phyloP scores from a whole-genome alignment of 2,113 vertebrate species.

The Neogobius melanostomus region DNA sequence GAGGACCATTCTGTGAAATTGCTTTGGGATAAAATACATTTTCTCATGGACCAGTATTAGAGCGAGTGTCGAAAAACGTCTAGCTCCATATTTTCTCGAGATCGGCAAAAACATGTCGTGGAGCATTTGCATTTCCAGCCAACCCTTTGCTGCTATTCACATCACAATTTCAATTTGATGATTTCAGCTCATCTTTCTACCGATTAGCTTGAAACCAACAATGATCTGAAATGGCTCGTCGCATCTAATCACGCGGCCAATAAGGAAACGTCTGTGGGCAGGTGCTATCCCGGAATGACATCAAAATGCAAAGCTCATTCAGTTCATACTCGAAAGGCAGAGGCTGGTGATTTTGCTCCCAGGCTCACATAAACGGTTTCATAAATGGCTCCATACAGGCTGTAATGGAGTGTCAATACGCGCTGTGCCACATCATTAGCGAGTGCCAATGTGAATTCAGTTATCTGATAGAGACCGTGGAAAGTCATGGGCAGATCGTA shows the following conservation, averaged over 20 bases:
- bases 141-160: no score
- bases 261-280: background rate
- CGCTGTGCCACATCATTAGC: background rate
- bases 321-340: background rate
- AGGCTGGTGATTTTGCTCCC: background rate
- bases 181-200: no score
- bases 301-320: slow-evolving; percentile 1
- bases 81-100: no score
- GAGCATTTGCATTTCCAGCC: no score
- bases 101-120: no score
- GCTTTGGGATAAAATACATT: background rate
- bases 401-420: background rate
- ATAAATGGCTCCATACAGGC: background rate
- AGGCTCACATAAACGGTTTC: background rate
- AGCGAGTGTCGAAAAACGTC: no score
- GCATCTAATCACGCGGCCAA: background rate
- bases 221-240: background rate
- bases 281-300: background rate
- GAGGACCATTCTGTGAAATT: background rate
- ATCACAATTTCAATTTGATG: no score
- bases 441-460: background rate
- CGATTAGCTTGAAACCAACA: background rate
- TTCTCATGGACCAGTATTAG: background rate
- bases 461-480: background rate
- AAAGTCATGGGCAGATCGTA: background rate